These are phyloP conservation scores for Oryzias dopingdopingensis DNA, from an alignment of 2,797 vertebrate genomes.

Conservation along the genomic window DNA sequence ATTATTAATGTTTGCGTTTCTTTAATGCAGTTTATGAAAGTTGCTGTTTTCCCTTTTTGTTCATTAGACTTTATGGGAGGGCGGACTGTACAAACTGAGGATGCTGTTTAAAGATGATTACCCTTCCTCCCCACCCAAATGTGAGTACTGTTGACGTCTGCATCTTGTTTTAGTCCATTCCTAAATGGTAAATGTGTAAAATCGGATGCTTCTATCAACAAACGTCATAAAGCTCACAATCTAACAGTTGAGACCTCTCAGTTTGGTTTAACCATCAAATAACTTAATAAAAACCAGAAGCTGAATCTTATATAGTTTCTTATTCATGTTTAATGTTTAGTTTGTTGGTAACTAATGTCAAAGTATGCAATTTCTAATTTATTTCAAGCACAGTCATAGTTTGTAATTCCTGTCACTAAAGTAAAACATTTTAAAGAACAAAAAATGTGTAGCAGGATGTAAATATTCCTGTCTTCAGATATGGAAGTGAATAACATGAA, in stretches of 20 bases:
- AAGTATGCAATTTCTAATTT: no score
- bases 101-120: conserved; percentile 99
- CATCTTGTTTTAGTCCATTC: background rate
- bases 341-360: no score
- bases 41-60: background rate
- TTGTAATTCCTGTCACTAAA: no score
- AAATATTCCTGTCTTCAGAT: no score
- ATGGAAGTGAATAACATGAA: no score
- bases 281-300: no score
- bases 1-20: background rate
- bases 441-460: no score
- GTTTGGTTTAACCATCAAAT: no score
- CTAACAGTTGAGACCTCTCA: background rate
- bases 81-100: conserved; percentile 94
- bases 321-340: no score
- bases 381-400: no score
- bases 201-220: conserved; percentile 1
- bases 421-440: no score
- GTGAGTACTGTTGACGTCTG: conserved; percentile 75
- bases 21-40: background rate
- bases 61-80: conserved; percentile 94
- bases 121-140: conserved; percentile 97
- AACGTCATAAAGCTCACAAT: conserved; percentile 1
- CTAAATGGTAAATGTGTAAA: background rate
- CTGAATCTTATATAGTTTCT: no score